phyloP scores from a whole-genome alignment of 2,888 invertebrate genomes.

The Perizoma affinitatum region DNA sequence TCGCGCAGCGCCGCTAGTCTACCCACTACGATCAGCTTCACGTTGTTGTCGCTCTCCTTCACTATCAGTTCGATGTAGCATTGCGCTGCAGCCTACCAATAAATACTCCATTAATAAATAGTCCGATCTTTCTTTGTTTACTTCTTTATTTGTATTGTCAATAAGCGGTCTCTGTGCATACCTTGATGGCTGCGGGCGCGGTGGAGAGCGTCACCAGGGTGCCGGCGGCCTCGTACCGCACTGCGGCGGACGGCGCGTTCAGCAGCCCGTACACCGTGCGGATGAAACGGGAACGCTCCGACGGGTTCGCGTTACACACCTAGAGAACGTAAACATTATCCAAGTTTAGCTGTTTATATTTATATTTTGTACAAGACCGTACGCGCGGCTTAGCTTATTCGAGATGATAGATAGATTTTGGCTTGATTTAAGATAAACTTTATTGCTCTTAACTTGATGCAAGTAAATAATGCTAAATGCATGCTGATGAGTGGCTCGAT shows the following conservation, averaged over 20 bases:
- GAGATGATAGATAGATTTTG: no score
- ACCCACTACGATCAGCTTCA: conserved; percentile 98
- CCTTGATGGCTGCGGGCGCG: conserved; percentile 98
- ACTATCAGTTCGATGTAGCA: conserved; percentile 99
- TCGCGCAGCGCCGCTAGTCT: conserved; percentile 93
- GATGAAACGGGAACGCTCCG: conserved; percentile 98
- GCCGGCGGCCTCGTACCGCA: conserved; percentile 99
- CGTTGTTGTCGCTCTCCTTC: conserved; percentile 99
- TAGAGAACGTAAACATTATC: conserved; percentile 48
- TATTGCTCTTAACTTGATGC: no score
- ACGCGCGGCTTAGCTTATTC: no score
- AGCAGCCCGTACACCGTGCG: conserved; percentile 98
- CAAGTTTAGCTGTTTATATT: no score
- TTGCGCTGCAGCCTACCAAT: conserved; percentile 92
- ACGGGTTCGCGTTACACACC: conserved; percentile 98
- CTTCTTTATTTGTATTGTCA: not conserved
- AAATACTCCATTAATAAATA: not conserved
- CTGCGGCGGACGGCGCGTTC: conserved; percentile 97
- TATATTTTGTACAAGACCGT: no score
- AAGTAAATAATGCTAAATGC: no score
- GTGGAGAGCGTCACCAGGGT: conserved; percentile 98
- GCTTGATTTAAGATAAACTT: no score
- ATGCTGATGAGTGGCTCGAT: no score
- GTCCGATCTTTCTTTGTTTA: no score
- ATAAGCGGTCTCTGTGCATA: conserved; percentile 46